phyloP scores from a whole-genome alignment of 1,140 invertebrate species.

The Macrosteles quadrilineatus region DNA sequence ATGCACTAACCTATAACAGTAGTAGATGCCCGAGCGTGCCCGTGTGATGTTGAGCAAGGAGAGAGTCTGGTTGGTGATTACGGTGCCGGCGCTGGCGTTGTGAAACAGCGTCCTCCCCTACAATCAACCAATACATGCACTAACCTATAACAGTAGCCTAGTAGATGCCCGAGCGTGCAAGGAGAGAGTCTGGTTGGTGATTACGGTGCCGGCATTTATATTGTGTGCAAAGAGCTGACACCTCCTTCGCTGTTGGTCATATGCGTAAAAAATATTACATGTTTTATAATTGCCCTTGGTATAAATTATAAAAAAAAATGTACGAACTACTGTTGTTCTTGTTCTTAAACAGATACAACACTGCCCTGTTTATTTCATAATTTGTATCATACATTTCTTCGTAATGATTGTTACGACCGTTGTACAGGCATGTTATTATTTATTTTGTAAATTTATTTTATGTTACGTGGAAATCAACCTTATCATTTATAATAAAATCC shows the following conservation, averaged over 20 bases:
- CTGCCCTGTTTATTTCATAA: no score
- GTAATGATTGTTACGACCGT: no score
- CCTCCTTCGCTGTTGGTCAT: background rate
- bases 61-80: conserved; percentile 84
- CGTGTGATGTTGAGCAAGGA: conserved; percentile 78
- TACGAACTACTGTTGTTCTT: background rate
- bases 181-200: conserved; percentile 84
- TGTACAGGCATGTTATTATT: no score
- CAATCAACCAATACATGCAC: conserved; percentile 17
- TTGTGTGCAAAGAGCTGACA: no score
- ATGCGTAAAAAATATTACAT: background rate
- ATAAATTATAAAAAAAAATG: background rate
- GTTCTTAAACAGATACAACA: no score
- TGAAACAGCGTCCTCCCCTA: conserved; percentile 60
- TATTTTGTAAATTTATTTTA: no score
- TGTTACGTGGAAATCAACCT: no score
- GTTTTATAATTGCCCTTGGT: background rate
- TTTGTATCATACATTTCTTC: no score
- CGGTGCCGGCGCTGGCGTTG: conserved; percentile 73
- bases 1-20: no score
- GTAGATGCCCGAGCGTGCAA: conserved; percentile 75
- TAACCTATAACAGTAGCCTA: no score
- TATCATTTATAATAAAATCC: no score
- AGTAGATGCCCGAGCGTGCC: conserved; percentile 73
- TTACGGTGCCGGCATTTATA: conserved; percentile 72